A percentile compares a stretch with the other conserved stretches of the same genome.
phyloP scores from a whole-genome alignment of 2,888 invertebrate species.

The Ormia ochracea region DNA sequence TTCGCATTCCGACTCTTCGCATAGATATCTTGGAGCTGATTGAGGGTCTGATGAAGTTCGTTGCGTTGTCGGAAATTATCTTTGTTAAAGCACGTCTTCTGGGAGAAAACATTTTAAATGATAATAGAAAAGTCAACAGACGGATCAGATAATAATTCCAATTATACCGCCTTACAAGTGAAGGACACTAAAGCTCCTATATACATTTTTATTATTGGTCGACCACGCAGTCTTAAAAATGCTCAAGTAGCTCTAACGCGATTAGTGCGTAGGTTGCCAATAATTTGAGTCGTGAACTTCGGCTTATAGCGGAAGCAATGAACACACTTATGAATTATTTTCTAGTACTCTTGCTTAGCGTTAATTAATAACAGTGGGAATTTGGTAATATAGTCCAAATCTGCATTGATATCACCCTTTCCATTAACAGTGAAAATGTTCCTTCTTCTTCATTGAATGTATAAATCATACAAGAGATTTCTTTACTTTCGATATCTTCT shows the following conservation, averaged over 20 bases:
- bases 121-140: background rate
- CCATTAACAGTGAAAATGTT: background rate
- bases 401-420: background rate
- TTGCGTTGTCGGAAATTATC: background rate
- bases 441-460: background rate
- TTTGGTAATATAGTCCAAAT: background rate
- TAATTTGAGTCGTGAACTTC: background rate
- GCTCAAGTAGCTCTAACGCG: background rate
- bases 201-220: too few species aligned
- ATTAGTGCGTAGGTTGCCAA: background rate
- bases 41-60: background rate
- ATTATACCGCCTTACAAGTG: too few species aligned
- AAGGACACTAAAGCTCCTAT: too few species aligned
- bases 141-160: too few species aligned
- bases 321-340: background rate
- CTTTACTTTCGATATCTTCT: background rate
- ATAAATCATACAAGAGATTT: background rate
- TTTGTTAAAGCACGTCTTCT: slow-evolving; percentile 1
- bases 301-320: background rate
- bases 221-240: too few species aligned
- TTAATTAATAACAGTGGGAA: background rate
- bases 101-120: slow-evolving; percentile 10
- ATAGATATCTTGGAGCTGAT: background rate
- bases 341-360: background rate
- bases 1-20: background rate